phyloP scores from a whole-genome alignment of 2,113 vertebrate genomes.

The Oriolus oriolus region DNA sequence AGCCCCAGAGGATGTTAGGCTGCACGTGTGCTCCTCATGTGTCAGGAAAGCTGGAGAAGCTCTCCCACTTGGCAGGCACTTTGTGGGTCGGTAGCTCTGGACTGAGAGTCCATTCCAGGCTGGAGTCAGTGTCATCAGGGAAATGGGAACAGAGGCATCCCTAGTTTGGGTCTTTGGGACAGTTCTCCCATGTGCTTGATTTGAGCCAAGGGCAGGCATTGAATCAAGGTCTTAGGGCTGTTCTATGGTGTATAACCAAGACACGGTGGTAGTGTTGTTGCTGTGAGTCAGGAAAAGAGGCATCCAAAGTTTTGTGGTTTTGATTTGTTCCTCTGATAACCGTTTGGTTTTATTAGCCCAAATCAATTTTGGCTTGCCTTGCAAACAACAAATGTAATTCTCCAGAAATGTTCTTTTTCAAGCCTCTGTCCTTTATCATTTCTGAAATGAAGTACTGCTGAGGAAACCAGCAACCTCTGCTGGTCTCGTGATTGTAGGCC shows the following conservation, averaged over 20 bases:
- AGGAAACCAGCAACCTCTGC: neutral
- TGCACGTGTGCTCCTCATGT: rapidly evolving
- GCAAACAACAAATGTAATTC: neutral
- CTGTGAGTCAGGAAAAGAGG: neutral
- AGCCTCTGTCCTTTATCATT: neutral
- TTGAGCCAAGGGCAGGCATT: neutral
- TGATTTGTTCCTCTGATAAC: neutral
- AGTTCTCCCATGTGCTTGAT: rapidly evolving
- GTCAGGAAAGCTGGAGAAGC: neutral
- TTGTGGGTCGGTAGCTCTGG: neutral
- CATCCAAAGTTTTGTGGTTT: neutral
- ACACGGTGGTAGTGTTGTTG: neutral
- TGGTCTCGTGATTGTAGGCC: neutral
- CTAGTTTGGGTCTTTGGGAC: neutral
- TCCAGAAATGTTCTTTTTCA: neutral
- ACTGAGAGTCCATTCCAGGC: neutral
- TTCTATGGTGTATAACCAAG: neutral
- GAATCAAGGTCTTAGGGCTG: neutral
- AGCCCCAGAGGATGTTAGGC: neutral
- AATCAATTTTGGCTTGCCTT: neutral
- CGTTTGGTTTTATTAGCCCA: neutral
- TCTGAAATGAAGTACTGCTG: neutral
- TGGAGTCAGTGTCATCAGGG: neutral
- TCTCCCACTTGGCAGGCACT: neutral
- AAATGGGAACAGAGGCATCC: neutral